Base-by-base conservation (phyloP, 2,797 vertebrate species). In the Enteromius mattozi region DNA sequence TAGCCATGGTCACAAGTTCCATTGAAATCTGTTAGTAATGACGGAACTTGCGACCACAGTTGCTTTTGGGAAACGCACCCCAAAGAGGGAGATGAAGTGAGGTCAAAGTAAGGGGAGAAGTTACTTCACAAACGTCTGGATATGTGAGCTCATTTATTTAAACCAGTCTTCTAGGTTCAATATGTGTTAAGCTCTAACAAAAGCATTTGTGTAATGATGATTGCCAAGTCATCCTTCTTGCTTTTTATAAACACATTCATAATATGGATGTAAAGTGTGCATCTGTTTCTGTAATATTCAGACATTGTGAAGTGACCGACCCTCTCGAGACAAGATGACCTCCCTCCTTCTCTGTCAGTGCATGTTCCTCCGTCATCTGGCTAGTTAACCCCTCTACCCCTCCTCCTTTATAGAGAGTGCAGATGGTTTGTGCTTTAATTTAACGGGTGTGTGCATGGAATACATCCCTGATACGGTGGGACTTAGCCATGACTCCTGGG, bases 401-500 rank as follows among this genome's bases (percentile, higher is more conserved):
- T 81, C 88, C 88, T 33, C 90, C 94, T 92, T 93, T 92, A 84
- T 98, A 99, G 98, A 97, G 94, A 95, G 96, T 96, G 97, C 96
- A 92, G 97, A 99, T 95, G 98, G 97, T 97, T 98, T 99, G 94
- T 99, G 98, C 96, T 98, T 95, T 98, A 96, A 96, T 94, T 97
- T 99, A 97, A 98, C 96, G 93, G 90, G 93, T 93, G 94, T 97
- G 96, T 97, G 97, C 96, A 95, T 96, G 91, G 97, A 94, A 97
- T 94, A 95, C 95, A 96, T 93, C 89, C 98, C 98, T 91, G 97
- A 98, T 94, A 99, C 97, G 93, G 89, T 97, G 94, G 98, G 98
- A 95, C 96, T 99, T 96, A 94, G 95, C 96, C 98, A 98, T 91
- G 98, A 99, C 96, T 95, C 97, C 93, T 99, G 98, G 98, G 98